A percentile compares a stretch with the other conserved stretches of the same genome.
These are phyloP conservation scores for Polypterus senegalus DNA, from an alignment of 2,113 vertebrate genomes.

Conservation along the genomic window DNA sequence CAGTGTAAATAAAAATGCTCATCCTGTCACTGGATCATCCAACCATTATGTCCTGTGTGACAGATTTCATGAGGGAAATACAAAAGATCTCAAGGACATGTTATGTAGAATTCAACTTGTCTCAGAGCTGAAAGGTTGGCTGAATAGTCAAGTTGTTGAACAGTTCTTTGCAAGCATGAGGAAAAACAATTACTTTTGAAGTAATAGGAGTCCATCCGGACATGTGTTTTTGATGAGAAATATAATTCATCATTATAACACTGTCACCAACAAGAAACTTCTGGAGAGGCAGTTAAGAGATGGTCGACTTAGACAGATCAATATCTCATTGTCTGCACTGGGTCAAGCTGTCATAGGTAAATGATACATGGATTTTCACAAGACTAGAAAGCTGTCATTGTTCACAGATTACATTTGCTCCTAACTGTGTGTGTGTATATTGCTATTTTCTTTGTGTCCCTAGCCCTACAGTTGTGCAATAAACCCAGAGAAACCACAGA, in stretches of 20 bases:
- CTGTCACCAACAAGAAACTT: too few relatives aligned
- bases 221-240: neutral
- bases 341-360: neutral
- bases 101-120: neutral
- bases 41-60: neutral
- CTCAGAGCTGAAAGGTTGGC: neutral
- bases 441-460: too few relatives aligned
- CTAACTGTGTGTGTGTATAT: too few relatives aligned
- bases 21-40: neutral
- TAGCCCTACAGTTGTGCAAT: too few relatives aligned
- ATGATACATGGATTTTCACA: neutral
- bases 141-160: neutral
- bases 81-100: neutral
- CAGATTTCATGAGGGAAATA: neutral
- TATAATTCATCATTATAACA: neutral
- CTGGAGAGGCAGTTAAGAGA: neutral
- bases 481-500: too few relatives aligned
- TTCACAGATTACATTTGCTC: too few relatives aligned
- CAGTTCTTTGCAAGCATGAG: neutral
- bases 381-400: neutral
- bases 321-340: neutral
- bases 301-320: neutral
- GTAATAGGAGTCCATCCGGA: neutral
- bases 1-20: too few relatives aligned
- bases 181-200: neutral